Base-by-base conservation (phyloP, 2,888 invertebrate genomes). In the Polyommatus iphigenia region DNA sequence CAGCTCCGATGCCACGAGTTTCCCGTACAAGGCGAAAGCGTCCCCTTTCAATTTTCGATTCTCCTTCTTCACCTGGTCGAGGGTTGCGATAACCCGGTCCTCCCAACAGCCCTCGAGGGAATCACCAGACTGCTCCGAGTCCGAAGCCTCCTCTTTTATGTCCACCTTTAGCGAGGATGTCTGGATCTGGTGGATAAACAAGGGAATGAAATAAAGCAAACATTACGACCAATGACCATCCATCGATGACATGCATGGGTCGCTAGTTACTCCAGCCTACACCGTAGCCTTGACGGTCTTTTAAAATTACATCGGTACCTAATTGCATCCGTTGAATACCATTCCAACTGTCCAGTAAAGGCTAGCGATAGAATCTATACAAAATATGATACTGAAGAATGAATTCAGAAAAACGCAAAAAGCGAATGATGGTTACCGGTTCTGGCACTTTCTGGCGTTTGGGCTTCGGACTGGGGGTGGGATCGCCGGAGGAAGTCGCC, bases 1-100 rank as follows among this genome's bases (percentile, higher is more conserved):
- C 54, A 75, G 10, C 15, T 20, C 75, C 3, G 75, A 24, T 13
- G 75, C 75, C 54, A 75, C 75, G 75, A 50, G 50, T 24, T 50
- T 75, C 10, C 75, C 75, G 13, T 50, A 75, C n/a, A 13, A 50
- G 5, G 29, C 75, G 50, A 50, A 75, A 2, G 4, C 4, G 50
- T 75, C 75, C 6, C 29, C 29, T 10, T 59, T n/a, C 59, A 2
- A n/a, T 20, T 20, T n/a, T 6, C 8, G 20, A 8, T 24, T 75
- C 24, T 54, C 29, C 46, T 20, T 5, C n/a, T 36, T 15, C 2
- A 72, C 5, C 36, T 36, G 71, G 7, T 72, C 10, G 1, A 71
- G 59, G n/a, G 59, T 10, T 59, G 20, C 59, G 59, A 5, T 59
- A 2, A 59, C 59, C 20, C 18, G 7, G 20, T n/a, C 59, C 59